Evolutionary conservation across 2,888 invertebrate species (phyloP), one percentile per base, ranked within the genome.

Genomic region (Cacoxenus indagator): DNA sequence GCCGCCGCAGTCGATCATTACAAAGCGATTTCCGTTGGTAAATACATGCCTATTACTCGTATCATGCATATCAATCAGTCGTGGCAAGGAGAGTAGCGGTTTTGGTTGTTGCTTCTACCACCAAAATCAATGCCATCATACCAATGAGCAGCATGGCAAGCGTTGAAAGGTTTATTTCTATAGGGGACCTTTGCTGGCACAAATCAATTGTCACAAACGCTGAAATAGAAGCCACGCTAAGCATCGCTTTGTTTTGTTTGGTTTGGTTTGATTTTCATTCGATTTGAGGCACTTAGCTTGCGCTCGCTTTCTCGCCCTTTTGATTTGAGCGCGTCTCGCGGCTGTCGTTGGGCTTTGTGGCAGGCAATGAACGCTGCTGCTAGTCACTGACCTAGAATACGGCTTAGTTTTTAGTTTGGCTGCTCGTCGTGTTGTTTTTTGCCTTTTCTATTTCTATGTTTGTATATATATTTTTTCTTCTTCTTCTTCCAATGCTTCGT

Each of bases 331-430:
- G 55, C 51, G 67, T 62, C 55, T 67, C 76, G 65, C 69, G 67
- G 29, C 65, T 65, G 68, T 62, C 14, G 37, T 37, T 37, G 8
- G n/a, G 37, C 37, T 17, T 51, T 22, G 51, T 19, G 22, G 51
- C 22, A 51, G 59, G 55, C 66, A 62, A 22, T 61, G 75, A 64
- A n/a, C n/a, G n/a, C n/a, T n/a, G n/a, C n/a, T 69, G 67, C 72
- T 73, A 78, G 82, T 78, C 82, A 74, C 70, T 78, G 78, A 82
- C 78, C 83, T 80, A 82, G 82, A 83, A 82, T 83, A 81, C 76
- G 82, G 70, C 78, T 78, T 65, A 75, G 81, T 82, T 83, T 83
- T 79, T 83, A 83, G 83, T 83, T 72, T 72, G 74, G 67, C 69
- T 77, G 72, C 72, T 78, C 59, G 67, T 45, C 65, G 76, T 68